phyloP scores from a whole-genome alignment of 1,140 invertebrate species.

The Lasioglossum baleicum region DNA sequence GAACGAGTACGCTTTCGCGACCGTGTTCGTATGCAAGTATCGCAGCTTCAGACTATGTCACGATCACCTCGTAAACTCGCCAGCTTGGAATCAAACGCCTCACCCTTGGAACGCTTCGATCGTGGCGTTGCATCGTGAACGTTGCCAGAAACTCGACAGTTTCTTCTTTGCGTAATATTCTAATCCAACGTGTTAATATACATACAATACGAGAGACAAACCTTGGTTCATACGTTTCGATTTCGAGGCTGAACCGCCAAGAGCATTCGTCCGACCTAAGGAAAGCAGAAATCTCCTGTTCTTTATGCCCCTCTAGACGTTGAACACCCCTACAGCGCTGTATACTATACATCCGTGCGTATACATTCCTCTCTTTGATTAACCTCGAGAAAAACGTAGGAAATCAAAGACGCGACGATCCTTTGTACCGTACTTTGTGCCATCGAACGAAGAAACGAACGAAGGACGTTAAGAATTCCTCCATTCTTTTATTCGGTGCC shows the following conservation, averaged over 20 bases:
- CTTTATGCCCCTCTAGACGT: background rate
- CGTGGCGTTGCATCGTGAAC: background rate
- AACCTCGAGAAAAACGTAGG: conserved; percentile 28
- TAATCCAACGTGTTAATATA: background rate
- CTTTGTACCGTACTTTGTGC: conserved; percentile 49
- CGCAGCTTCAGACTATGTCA: conserved; percentile 62
- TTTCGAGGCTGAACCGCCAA: background rate
- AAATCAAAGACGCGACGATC: conserved; percentile 52
- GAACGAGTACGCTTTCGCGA: conserved; percentile 17
- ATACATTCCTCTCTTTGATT: conserved; percentile 42
- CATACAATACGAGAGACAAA: background rate
- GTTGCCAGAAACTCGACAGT: background rate
- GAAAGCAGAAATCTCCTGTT: background rate
- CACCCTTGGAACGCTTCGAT: conserved; percentile 20
- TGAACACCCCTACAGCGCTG: background rate
- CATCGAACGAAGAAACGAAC: conserved; percentile 16
- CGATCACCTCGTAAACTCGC: conserved; percentile 63
- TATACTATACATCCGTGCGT: too few relatives aligned
- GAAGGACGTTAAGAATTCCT: conserved; percentile 31
- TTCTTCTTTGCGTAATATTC: background rate
- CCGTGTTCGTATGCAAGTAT: conserved; percentile 24
- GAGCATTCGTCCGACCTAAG: background rate
- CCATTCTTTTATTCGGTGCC: conserved; percentile 38
- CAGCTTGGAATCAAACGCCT: conserved; percentile 57
- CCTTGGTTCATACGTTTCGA: background rate